Percentiles rank a stretch among this genome's conserved stretches.
phyloP scores from a whole-genome alignment of 2,113 vertebrate species.

The Salvelinus fontinalis region DNA sequence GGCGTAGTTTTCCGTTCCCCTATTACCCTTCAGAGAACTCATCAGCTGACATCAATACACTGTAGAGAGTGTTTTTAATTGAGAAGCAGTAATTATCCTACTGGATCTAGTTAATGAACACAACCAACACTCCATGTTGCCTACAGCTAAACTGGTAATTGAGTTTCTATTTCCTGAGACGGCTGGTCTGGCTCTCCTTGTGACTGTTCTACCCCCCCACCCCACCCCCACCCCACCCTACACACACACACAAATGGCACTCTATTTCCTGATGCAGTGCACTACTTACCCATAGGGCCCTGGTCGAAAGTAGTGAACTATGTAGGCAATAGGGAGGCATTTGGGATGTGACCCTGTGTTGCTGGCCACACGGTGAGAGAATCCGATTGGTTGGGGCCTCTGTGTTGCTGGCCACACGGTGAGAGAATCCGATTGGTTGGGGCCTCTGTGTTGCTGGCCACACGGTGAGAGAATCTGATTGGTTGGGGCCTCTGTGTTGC shows the following conservation, averaged over 20 bases:
- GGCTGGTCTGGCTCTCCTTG: conserved; percentile 56
- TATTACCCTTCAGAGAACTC: conserved; percentile 77
- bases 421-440: too few relatives aligned
- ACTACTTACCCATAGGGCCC: too few relatives aligned
- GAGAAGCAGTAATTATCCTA: conserved; percentile 78
- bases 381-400: too few relatives aligned
- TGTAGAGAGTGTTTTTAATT: conserved; percentile 62
- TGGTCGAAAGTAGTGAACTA: too few relatives aligned
- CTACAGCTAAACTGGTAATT: conserved; percentile 73
- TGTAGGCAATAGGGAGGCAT: too few relatives aligned
- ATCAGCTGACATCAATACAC: conserved; percentile 75
- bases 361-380: too few relatives aligned
- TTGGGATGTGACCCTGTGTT: too few relatives aligned
- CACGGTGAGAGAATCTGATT: conserved; percentile 48
- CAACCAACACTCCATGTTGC: conserved; percentile 68
- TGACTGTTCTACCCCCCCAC: conserved; percentile 27
- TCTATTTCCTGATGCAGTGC: too few relatives aligned
- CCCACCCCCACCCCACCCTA: too few relatives aligned
- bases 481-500: conserved; percentile 49
- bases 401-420: too few relatives aligned
- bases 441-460: conserved; percentile 13
- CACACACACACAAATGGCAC: too few relatives aligned
- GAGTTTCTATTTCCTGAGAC: conserved; percentile 72
- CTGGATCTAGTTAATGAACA: conserved; percentile 74
- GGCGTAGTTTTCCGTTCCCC: conserved; percentile 64